phyloP scores from a whole-genome alignment of 2,797 vertebrate genomes.

The Potorous gilbertii region DNA sequence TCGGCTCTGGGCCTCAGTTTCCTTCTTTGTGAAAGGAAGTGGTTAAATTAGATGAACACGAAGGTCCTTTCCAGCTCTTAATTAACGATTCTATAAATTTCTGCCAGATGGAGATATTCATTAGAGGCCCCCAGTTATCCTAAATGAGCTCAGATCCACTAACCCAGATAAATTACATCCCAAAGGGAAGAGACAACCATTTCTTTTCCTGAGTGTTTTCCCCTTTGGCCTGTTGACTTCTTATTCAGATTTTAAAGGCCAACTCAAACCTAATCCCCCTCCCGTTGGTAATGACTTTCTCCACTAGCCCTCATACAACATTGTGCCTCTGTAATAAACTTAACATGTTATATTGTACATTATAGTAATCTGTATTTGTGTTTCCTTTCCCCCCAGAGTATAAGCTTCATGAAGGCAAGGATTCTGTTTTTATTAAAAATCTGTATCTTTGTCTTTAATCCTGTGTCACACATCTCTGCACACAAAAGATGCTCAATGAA shows the following conservation, averaged over 20 bases:
- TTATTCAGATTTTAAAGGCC: not conserved
- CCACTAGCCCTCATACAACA: not conserved
- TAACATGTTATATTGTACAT: not conserved
- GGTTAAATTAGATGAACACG: not conserved
- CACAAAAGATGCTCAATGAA: not conserved
- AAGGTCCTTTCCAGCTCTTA: not conserved
- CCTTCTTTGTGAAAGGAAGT: not conserved
- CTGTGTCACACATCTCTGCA: not conserved
- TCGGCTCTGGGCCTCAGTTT: not conserved
- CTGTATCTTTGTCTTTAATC: not conserved
- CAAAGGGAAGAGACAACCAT: not conserved
- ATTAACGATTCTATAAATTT: not conserved
- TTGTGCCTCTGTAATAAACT: not conserved
- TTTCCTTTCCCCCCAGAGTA: not conserved
- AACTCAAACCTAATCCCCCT: not conserved
- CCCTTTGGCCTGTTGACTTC: not conserved
- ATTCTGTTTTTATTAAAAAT: not conserved
- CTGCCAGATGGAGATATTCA: not conserved
- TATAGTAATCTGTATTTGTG: not conserved
- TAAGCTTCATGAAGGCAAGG: not conserved
- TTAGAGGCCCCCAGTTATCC: not conserved
- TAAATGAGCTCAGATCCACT: not conserved
- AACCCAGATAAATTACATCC: not conserved
- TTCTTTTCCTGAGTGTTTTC: not conserved
- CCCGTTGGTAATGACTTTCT: not conserved